These are phyloP conservation scores for Cyanoramphus novaezelandiae DNA, from an alignment of 2,113 vertebrate species.

Conservation along the genomic window DNA sequence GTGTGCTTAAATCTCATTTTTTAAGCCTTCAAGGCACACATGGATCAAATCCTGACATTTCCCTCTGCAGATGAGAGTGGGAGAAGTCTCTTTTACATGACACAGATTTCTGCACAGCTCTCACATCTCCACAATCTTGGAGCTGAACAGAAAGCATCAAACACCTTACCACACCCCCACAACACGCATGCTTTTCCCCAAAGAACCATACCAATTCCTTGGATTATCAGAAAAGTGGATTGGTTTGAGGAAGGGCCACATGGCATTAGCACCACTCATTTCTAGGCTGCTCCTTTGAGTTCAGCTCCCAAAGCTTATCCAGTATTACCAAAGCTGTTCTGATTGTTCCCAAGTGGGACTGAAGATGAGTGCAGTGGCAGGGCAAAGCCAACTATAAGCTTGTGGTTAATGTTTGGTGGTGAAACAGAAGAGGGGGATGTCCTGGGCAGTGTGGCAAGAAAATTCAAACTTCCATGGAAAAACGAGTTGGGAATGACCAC, in stretches of 20 bases:
- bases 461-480: background rate
- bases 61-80: constrained; percentile 3
- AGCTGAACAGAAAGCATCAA: background rate
- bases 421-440: background rate
- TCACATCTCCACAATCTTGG: background rate
- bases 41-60: constrained; percentile 3
- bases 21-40: background rate
- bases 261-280: background rate
- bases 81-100: background rate
- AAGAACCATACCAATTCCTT: background rate
- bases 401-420: background rate
- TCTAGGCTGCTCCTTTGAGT: background rate
- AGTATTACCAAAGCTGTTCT: background rate
- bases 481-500: background rate
- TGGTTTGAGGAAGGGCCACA: background rate
- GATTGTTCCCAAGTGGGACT: background rate
- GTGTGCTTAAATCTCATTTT: background rate
- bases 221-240: background rate
- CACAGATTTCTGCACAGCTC: constrained; percentile 16
- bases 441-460: background rate
- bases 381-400: background rate
- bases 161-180: constrained; percentile 28
- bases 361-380: background rate
- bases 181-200: background rate
- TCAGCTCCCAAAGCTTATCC: background rate